Evolutionary conservation across 2,113 vertebrate species (phyloP).

Genomic region (Astur gentilis): DNA sequence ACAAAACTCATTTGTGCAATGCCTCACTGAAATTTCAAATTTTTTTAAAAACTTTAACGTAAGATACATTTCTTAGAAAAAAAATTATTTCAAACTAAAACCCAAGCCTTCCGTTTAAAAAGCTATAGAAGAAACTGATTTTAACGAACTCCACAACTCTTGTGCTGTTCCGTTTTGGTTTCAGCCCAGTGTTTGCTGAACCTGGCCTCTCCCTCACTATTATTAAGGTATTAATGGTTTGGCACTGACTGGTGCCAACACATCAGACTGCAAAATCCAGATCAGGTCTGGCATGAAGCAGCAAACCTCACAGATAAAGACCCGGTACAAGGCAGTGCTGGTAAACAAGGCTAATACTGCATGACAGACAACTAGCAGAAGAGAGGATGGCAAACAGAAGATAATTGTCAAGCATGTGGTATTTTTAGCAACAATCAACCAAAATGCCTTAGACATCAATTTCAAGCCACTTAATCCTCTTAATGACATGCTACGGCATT

Average conservation of each 20-base stretch:
- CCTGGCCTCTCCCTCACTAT: neutral
- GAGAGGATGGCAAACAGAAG: slow-evolving; percentile 14
- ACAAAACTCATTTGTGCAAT: neutral
- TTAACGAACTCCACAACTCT: neutral
- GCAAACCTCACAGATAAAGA: neutral
- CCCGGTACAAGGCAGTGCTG: neutral
- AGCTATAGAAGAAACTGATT: neutral
- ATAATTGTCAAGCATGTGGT: slow-evolving; percentile 18
- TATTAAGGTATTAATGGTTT: slow-evolving; percentile 12
- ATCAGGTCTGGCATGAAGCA: neutral
- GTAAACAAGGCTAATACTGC: neutral
- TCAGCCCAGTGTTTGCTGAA: neutral
- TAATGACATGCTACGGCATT: slow-evolving; percentile 25
- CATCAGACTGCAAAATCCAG: neutral
- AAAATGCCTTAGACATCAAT: slow-evolving; percentile 42
- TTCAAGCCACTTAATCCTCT: slow-evolving; percentile 50
- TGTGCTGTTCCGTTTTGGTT: neutral
- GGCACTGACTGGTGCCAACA: neutral
- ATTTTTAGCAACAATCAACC: slow-evolving; percentile 53
- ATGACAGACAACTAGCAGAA: slow-evolving; percentile 15
- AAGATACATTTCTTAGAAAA: neutral
- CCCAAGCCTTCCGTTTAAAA: neutral
- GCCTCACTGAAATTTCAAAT: fast-evolving
- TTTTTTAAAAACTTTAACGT: neutral
- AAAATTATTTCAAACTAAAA: neutral